These are phyloP conservation scores for Gymnarchus niloticus DNA, from an alignment of 2,113 vertebrate species.

Conservation along the genomic window DNA sequence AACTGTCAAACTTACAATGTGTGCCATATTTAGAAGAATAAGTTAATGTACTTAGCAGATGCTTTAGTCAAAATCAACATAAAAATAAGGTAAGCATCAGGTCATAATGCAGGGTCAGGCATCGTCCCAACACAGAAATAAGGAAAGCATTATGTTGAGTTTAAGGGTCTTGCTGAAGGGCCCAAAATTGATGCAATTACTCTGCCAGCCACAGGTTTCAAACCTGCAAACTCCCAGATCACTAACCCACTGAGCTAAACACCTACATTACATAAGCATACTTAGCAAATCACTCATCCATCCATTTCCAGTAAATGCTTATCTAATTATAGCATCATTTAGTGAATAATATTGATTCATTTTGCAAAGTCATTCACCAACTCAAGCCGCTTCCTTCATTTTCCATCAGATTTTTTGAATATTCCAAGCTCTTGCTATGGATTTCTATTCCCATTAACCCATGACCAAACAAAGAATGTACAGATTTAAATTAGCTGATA, in stretches of 20 bases:
- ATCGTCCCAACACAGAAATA: no score
- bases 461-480: not conserved
- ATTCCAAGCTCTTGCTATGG: not conserved
- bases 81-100: no score
- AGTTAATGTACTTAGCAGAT: not conserved
- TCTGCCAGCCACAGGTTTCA: no score
- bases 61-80: no score
- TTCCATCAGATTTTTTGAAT: not conserved
- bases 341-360: not conserved
- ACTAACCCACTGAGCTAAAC: no score
- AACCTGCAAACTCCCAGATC: no score
- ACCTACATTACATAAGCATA: not conserved
- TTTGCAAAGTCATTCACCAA: not conserved
- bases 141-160: no score
- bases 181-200: no score
- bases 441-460: not conserved
- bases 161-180: no score
- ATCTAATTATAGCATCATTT: not conserved
- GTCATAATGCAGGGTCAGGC: no score
- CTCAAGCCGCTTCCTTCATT: not conserved
- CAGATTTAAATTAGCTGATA: not conserved
- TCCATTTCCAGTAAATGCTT: not conserved
- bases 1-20: not conserved
- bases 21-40: not conserved
- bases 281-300: not conserved